These are phyloP conservation scores for Percopsis omiscomaycus DNA, from an alignment of 2,797 vertebrate species.

Conservation along the genomic window DNA sequence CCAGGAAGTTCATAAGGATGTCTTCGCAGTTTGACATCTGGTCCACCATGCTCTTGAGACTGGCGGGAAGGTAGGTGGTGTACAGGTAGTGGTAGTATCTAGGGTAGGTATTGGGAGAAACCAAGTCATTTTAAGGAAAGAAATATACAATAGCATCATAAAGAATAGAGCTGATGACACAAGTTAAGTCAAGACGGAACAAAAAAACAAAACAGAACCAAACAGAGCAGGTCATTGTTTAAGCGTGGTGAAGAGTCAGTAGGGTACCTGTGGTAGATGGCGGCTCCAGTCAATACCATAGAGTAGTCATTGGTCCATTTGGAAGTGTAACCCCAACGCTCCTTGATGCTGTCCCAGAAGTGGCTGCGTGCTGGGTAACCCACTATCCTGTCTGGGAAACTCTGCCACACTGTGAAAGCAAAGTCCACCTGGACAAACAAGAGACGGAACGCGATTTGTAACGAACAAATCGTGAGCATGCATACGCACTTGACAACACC, in stretches of 20 bases:
- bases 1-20: constrained; percentile 99
- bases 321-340: constrained; percentile 97
- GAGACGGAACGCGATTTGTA: constrained; percentile 2
- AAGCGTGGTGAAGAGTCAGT: not conserved
- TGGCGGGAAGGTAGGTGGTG: constrained; percentile 94
- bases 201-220: not conserved
- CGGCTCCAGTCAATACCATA: constrained; percentile 99
- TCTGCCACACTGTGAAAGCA: constrained; percentile 98
- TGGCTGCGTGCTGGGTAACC: constrained; percentile 98
- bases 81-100: constrained; percentile 99
- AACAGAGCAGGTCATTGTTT: not conserved
- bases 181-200: not conserved
- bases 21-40: constrained; percentile 99
- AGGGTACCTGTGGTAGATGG: constrained; percentile 95
- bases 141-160: not conserved
- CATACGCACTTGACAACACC: not conserved
- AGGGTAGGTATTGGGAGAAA: not conserved
- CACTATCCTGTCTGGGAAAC: constrained; percentile 96
- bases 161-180: not conserved
- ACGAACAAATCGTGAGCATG: not conserved
- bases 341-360: constrained; percentile 97
- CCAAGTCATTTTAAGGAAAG: not conserved
- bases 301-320: constrained; percentile 99
- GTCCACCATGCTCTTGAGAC: constrained; percentile 94
- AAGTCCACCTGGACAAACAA: constrained; percentile 90